Base-by-base conservation (phyloP, 2,888 invertebrate genomes). In the Philhelius pedissequus region DNA sequence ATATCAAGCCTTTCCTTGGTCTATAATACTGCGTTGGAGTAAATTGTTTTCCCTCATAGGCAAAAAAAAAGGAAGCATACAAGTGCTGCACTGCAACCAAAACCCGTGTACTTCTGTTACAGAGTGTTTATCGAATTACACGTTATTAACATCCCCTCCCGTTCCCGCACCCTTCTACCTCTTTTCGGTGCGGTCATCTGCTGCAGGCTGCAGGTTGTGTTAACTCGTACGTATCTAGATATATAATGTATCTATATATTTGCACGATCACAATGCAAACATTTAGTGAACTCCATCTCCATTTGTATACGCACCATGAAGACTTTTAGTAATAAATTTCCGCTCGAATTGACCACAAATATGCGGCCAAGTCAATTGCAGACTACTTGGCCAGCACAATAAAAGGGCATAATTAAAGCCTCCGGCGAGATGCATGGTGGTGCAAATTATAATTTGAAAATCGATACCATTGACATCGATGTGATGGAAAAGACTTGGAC, bases 341-440 rank as follows among this genome's bases (percentile, higher is more conserved):
- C 81, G 81, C 86, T 81, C 76, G 86, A 86, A 81, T 81, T 86
- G 71, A 64, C 73, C 86, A 58, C 81, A 86, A 86, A 81, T 86
- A 81, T 86, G 86, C 86, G 80, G 76, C 81, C 81, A 76, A 79
- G 70, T 75, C 75, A 80, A 84, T 84, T 75, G 84, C 75, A 80
- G 75, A 32, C 69, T 64, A 32, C 69, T 64, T 68, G 60, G 56
- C 30, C 64, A 43, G 20, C 70, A 80, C 64, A 48, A 80, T 84
- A 80, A 84, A 84, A 84, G 80, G 75, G 70, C 71, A 76, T 80
- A 84, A 84, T 84, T 84, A 84, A 75, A 79, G 81, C 81, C 76
- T 76, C 69, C 38, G 48, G 73, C 13, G 18, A 50, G 32, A 52
- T 54, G 52, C 40, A 66, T 45, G 78, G 22, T 80, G 68, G 80